Evolutionary conservation across 2,888 invertebrate genomes (phyloP).

Genomic region (Malachius bipustulatus): DNA sequence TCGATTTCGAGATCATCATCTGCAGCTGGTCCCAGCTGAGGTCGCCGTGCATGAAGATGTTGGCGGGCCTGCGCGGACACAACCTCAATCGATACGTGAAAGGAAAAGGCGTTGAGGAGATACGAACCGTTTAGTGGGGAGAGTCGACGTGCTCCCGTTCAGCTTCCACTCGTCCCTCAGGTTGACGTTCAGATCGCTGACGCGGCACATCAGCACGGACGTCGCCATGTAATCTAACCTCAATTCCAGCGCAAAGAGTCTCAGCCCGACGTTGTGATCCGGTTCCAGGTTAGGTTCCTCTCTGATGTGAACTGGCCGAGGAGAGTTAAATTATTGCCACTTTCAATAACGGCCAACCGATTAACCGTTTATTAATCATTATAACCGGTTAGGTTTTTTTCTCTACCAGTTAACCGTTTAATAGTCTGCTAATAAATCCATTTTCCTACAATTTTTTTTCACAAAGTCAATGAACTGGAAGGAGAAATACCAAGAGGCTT

Average conservation of each 20-base stretch:
- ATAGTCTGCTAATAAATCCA: too few relatives aligned
- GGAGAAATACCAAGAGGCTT: too few relatives aligned
- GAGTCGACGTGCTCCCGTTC: constrained; percentile 40
- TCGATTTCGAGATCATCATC: constrained; percentile 92
- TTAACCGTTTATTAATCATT: too few relatives aligned
- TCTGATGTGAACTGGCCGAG: constrained; percentile 61
- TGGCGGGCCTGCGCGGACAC: constrained; percentile 61
- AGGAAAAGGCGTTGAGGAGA: too few relatives aligned
- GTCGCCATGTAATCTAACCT: constrained; percentile 97
- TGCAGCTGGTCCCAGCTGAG: constrained; percentile 93
- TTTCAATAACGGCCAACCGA: too few relatives aligned
- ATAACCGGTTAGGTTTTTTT: too few relatives aligned
- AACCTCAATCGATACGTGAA: not conserved
- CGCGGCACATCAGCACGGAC: constrained; percentile 83
- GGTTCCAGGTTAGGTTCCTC: constrained; percentile 87
- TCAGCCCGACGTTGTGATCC: constrained; percentile 72
- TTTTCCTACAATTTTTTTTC: too few relatives aligned
- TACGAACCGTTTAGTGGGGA: constrained; percentile 50
- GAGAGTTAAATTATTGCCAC: too few relatives aligned
- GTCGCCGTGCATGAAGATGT: constrained; percentile 85
- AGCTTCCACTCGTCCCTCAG: constrained; percentile 84
- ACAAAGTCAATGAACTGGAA: too few relatives aligned
- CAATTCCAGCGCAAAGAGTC: constrained; percentile 75
- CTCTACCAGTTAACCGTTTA: too few relatives aligned
- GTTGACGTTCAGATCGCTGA: constrained; percentile 68